A percentile compares a stretch with the other conserved stretches of the same genome.
Evolutionary conservation across 2,888 invertebrate genomes (phyloP).

Genomic region (Blastobasis lacticolella): DNA sequence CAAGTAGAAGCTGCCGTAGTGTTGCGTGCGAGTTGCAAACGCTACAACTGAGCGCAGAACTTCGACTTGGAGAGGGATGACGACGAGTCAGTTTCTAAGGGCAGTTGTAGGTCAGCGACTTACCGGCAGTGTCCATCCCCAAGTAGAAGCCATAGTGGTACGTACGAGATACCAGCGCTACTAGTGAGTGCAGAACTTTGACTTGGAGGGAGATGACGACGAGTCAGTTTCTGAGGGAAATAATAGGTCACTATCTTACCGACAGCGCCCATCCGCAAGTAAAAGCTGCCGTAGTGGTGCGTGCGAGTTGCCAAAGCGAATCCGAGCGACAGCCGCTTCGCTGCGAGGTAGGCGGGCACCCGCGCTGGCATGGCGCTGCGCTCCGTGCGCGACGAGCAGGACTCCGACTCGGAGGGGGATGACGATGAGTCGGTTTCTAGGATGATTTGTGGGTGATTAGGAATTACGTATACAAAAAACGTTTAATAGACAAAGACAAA

Average conservation of each 20-base stretch:
- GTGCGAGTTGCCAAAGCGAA: conserved; percentile 69
- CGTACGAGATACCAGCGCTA: too few relatives aligned
- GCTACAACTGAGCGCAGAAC: too few relatives aligned
- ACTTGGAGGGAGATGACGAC: too few relatives aligned
- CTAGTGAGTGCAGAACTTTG: too few relatives aligned
- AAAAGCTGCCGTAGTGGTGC: conserved; percentile 93
- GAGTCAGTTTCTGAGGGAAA: too few relatives aligned
- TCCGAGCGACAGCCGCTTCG: conserved; percentile 66
- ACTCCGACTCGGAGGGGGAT: conserved; percentile 61
- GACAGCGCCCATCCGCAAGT: conserved; percentile 93
- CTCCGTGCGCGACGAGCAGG: conserved; percentile 72
- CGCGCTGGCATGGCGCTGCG: conserved; percentile 65
- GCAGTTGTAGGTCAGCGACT: too few relatives aligned
- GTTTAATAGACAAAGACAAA: too few relatives aligned
- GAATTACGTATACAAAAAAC: too few relatives aligned
- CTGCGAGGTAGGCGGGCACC: conserved; percentile 45
- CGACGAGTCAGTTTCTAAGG: conserved; percentile 51
- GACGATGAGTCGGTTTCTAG: conserved; percentile 56
- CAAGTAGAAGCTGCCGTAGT: conserved; percentile 94
- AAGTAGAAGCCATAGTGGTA: too few relatives aligned
- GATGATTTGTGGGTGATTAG: too few relatives aligned
- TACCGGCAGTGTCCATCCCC: too few relatives aligned
- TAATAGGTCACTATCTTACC: conserved; percentile 73
- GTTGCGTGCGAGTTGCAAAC: conserved; percentile 76
- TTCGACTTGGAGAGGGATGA: conserved; percentile 60